Evolutionary conservation across 2,888 invertebrate species (phyloP).

Genomic region (Drosophila monieri): DNA sequence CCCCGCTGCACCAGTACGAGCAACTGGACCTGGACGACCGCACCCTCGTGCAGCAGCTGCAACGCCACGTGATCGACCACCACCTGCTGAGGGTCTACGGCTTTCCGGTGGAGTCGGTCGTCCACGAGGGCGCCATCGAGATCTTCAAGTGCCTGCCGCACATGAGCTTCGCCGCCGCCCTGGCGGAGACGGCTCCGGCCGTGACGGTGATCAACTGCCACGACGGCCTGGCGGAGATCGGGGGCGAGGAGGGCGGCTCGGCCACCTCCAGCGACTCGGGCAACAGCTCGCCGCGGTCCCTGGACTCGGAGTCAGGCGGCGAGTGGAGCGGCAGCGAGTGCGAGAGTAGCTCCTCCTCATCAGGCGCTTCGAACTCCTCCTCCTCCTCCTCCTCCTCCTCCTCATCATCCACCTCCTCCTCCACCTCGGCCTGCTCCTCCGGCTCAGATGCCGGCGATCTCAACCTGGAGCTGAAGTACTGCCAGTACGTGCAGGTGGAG

Average conservation of each 20-base stretch:
- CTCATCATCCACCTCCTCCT: neutral
- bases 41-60: slow-evolving; percentile 86
- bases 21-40: slow-evolving; percentile 84
- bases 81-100: slow-evolving; percentile 88
- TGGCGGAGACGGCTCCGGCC: slow-evolving; percentile 47
- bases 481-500: slow-evolving; percentile 80
- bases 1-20: slow-evolving; percentile 82
- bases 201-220: slow-evolving; percentile 73
- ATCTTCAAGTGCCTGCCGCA: slow-evolving; percentile 87
- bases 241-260: neutral
- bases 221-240: slow-evolving; percentile 62
- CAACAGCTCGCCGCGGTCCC: slow-evolving; percentile 85
- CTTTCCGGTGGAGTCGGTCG: slow-evolving; percentile 88
- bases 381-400: neutral
- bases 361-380: slow-evolving; percentile 2
- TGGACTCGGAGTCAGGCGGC: slow-evolving; percentile 79
- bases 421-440: slow-evolving; percentile 12
- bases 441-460: neutral
- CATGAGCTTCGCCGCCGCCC: slow-evolving; percentile 58
- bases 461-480: slow-evolving; percentile 42
- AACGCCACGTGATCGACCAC: slow-evolving; percentile 87
- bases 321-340: slow-evolving; percentile 73
- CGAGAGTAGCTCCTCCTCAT: slow-evolving; percentile 8
- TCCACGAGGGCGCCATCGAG: slow-evolving; percentile 87
- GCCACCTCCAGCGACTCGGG: slow-evolving; percentile 84